Base-by-base conservation (phyloP, 2,888 invertebrate species). In the Lutraria lutraria region DNA sequence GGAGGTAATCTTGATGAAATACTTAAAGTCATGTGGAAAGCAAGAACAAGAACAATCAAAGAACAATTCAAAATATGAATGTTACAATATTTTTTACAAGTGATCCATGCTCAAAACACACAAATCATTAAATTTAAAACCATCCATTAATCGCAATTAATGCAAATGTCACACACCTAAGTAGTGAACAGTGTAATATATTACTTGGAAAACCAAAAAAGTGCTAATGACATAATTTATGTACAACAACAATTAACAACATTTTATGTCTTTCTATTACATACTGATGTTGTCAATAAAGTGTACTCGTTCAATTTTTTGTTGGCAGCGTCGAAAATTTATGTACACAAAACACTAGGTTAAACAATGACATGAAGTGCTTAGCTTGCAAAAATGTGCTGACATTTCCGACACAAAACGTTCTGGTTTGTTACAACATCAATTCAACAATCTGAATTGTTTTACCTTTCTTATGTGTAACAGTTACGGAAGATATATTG, bases 371-470 rank as follows among this genome's bases (percentile, higher is more conserved):
- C 31, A 76, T 76, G 34, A 76, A 76, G 19, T 76, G 76, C 76
- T 76, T 76, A 16, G 76, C 76, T 76, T 34, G 76, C 76, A 76
- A 76, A 76, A 76, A 76, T 76, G 4, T 34, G 34, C 21, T 76
- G 76, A 76, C 76, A 76, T 68, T 68, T 68, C 63, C 63, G 25
- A 68, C 63, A 25, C 63, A 68, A 25, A 68, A 25, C 25, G 63
- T 12, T 68, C 63, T 25, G 25, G 25, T 68, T 68, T 68, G n/a
- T 25, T 25, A 68, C 63, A 68, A 68, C 63, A n/a, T 68, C 25
- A 43, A 43, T 43, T 43, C 43, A 43, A 43, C 43, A 43, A 43
- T 43, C 43, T 43, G 43, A 43, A 4, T 43, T n/a, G n/a, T 43
- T 43, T 43, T 43, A 43, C 43, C 4, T 43, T 43, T 43, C 43